phyloP scores from a whole-genome alignment of 2,113 vertebrate species.

The Aphyosemion australe region DNA sequence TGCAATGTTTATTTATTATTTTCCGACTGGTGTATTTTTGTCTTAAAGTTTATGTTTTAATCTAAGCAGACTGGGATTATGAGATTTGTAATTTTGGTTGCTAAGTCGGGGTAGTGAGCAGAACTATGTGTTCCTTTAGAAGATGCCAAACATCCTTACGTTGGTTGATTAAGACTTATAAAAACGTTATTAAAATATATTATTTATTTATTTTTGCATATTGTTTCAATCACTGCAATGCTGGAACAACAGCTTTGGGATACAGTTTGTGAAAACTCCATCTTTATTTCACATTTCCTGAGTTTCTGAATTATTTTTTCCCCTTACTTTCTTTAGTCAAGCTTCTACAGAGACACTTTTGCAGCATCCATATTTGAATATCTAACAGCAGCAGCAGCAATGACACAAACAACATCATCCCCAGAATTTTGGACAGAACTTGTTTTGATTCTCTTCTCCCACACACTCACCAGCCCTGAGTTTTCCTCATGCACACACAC shows the following conservation, averaged over 20 bases:
- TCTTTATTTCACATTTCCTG: not conserved
- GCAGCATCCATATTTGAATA: not conserved
- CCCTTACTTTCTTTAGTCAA: not conserved
- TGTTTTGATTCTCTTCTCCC: slow-evolving; percentile 37
- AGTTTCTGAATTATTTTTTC: not conserved
- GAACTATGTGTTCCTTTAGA: too few relatives aligned
- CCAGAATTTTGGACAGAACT: slow-evolving; percentile 26
- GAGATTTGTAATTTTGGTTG: too few relatives aligned
- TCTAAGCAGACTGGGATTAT: too few relatives aligned
- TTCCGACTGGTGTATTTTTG: too few relatives aligned
- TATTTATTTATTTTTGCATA: too few relatives aligned
- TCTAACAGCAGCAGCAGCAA: slow-evolving; percentile 7
- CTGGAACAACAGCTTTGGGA: not conserved
- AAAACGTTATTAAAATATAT: too few relatives aligned
- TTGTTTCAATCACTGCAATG: not conserved
- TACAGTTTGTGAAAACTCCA: not conserved
- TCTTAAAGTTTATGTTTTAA: too few relatives aligned
- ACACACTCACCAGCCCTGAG: slow-evolving; percentile 13
- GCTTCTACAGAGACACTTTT: not conserved
- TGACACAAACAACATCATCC: slow-evolving; percentile 31
- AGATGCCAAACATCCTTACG: too few relatives aligned
- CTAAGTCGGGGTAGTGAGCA: too few relatives aligned
- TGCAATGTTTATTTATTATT: too few relatives aligned
- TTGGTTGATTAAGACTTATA: too few relatives aligned
- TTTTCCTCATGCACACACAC: slow-evolving; percentile 23